Percentiles rank a stretch among this genome's conserved stretches.
Conservation (phyloP, 2,797 vertebrate species). For the Fringilla coelebs region DNA sequence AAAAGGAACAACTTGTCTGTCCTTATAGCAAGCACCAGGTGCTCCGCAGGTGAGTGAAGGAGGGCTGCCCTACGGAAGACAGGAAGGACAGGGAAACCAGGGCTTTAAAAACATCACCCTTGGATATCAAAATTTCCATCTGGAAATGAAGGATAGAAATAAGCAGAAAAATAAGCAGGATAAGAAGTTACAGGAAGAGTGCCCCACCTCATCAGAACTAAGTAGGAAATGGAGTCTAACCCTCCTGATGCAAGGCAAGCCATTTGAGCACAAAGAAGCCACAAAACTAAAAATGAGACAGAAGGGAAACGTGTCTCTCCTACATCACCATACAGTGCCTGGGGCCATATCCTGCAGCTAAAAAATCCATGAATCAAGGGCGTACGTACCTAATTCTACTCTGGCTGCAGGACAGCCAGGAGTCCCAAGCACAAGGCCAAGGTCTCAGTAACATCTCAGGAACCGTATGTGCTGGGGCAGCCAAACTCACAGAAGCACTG, state of each 20-base stretch:
- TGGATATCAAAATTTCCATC: background rate
- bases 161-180: background rate
- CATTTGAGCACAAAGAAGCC: background rate
- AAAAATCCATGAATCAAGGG: background rate
- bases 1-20: background rate
- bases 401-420: background rate
- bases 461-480: background rate
- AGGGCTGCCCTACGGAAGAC: background rate
- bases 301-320: background rate
- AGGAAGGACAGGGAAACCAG: background rate
- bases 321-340: fast-evolving
- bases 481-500: background rate
- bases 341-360: background rate
- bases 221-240: background rate
- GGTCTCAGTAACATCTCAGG: background rate
- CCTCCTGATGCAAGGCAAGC: background rate
- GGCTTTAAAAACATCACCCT: fast-evolving
- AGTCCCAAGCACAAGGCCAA: background rate
- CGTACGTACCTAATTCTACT: background rate
- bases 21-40: background rate
- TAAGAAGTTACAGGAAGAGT: background rate
- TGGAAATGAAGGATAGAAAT: background rate
- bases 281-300: background rate
- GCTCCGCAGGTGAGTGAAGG: background rate
- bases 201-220: background rate